Evolutionary conservation across 2,888 invertebrate species (phyloP).

Genomic region (Cylindroiulus punctatus): DNA sequence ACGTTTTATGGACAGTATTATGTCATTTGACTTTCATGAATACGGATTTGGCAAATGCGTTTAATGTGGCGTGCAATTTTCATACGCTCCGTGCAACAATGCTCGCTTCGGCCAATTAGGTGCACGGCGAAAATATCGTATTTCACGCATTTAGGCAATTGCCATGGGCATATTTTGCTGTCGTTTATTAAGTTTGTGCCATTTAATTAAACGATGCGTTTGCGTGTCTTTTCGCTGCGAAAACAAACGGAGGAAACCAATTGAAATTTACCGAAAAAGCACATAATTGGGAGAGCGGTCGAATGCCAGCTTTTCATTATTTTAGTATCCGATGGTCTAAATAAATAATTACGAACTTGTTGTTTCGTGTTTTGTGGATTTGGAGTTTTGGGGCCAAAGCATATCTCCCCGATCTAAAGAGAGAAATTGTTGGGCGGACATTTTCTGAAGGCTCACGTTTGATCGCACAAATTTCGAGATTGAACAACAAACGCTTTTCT

Average conservation of each 20-base stretch:
- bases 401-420: neutral
- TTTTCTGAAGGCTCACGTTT: conserved; percentile 16
- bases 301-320: neutral
- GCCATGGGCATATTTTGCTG: conserved; percentile 22
- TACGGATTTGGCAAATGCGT: neutral
- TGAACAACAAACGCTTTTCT: neutral
- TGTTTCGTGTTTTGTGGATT: neutral
- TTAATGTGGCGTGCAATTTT: neutral
- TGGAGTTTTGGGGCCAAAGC: neutral
- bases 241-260: neutral
- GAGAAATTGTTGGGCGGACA: conserved; percentile 40
- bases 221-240: neutral
- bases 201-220: conserved; percentile 35
- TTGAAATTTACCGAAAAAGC: conserved; percentile 6
- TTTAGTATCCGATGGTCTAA: neutral
- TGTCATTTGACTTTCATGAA: neutral
- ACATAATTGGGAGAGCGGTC: conserved; percentile 3
- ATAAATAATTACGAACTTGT: neutral
- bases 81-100: neutral
- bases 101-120: neutral
- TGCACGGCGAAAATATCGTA: conserved; percentile 22
- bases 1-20: neutral
- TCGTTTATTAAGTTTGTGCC: conserved; percentile 25
- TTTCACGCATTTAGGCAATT: conserved; percentile 45
- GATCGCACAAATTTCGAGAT: neutral